Conservation (phyloP, 2,888 invertebrate genomes). For the Scaptomyza reducta region DNA sequence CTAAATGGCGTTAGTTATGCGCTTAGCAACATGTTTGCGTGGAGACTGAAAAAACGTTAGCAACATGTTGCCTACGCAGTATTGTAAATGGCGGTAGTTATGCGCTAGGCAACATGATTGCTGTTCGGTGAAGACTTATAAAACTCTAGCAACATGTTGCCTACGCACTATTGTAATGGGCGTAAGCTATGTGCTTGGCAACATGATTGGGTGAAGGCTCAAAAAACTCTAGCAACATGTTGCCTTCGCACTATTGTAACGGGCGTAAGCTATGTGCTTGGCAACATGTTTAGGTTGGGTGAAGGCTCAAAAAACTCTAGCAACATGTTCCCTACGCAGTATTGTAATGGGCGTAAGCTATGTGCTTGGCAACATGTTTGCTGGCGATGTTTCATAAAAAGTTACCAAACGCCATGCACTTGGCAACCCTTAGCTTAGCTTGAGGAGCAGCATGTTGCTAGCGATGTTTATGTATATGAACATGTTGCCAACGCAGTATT, state of each 20-base stretch:
- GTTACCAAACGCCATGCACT: constrained; percentile 47
- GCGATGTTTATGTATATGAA: neutral
- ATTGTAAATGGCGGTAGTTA: too few species aligned
- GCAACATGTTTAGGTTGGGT: constrained; percentile 11
- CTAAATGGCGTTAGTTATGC: too few species aligned
- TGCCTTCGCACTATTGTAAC: neutral
- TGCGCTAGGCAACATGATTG: constrained; percentile 14
- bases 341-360: too few species aligned
- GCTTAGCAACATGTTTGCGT: constrained; percentile 6
- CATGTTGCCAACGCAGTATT: constrained; percentile 22
- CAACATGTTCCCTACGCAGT: constrained; percentile 1
- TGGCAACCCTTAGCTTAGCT: neutral
- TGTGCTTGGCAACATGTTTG: constrained; percentile 6
- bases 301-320: neutral
- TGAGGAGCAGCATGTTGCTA: constrained; percentile 7
- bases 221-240: constrained; percentile 2
- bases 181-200: too few species aligned
- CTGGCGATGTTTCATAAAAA: too few species aligned
- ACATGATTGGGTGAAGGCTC: constrained; percentile 1
- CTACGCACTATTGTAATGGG: too few species aligned
- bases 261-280: too few species aligned
- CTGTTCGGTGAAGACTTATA: neutral
- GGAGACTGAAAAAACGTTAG: neutral
- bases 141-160: neutral
- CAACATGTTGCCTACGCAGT: neutral